A percentile compares a stretch with the other conserved stretches of the same genome.
phyloP scores from a whole-genome alignment of 2,797 vertebrate genomes.

The Sebastes alutus region DNA sequence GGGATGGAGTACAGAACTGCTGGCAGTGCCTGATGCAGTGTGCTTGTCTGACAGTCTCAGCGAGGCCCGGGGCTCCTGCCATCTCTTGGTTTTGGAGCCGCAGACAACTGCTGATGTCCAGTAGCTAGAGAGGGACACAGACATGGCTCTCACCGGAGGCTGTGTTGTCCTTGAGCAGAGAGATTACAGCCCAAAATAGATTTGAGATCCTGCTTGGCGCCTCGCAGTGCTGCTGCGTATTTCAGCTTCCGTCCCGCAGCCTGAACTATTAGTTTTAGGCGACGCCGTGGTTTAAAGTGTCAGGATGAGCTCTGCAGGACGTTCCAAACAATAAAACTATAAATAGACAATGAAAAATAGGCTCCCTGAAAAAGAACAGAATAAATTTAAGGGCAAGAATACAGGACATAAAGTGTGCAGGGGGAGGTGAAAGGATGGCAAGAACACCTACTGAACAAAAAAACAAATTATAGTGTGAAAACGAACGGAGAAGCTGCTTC shows the following conservation, averaged over 20 bases:
- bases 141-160: slow-evolving; percentile 36
- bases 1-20: neutral
- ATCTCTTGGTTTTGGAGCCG: slow-evolving; percentile 29
- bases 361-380: neutral
- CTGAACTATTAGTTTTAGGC: slow-evolving; percentile 25
- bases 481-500: neutral
- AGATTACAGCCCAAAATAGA: slow-evolving; percentile 65
- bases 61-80: slow-evolving; percentile 37
- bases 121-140: slow-evolving; percentile 25
- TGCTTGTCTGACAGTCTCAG: slow-evolving; percentile 36
- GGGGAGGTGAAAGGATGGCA: neutral
- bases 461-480: slow-evolving; percentile 13
- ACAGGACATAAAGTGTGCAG: neutral
- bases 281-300: neutral
- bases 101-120: slow-evolving; percentile 51
- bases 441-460: neutral
- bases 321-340: slow-evolving; percentile 9
- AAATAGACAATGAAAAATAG: neutral
- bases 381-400: neutral
- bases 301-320: neutral
- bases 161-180: slow-evolving; percentile 41
- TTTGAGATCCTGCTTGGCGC: slow-evolving; percentile 3
- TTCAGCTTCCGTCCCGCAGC: slow-evolving; percentile 18
- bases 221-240: neutral
- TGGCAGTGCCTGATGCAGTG: slow-evolving; percentile 15